These are phyloP conservation scores for Tamias sibiricus DNA, from an alignment of 2,113 vertebrate genomes.

Conservation along the genomic window DNA sequence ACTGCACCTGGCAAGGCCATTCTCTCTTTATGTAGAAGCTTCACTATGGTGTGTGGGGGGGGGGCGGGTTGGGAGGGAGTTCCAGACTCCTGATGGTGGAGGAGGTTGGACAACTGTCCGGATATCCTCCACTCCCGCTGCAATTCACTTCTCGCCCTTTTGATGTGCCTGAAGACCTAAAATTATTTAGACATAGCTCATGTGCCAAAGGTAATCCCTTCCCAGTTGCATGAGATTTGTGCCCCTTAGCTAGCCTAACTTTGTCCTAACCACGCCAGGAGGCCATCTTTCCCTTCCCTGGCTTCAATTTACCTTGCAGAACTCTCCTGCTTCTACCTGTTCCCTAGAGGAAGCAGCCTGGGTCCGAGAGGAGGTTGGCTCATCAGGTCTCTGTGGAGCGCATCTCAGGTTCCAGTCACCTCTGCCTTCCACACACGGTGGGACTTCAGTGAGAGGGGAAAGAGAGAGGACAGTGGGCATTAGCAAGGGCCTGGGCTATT, in stretches of 20 bases:
- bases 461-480: not conserved
- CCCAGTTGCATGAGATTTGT: not conserved
- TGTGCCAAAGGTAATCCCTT: not conserved
- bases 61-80: fast-evolving
- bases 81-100: not conserved
- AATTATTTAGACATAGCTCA: not conserved
- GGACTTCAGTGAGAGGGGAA: not conserved
- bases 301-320: not conserved
- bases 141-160: not conserved
- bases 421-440: not conserved
- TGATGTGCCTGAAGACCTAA: not conserved
- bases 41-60: not conserved
- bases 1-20: not conserved
- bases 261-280: not conserved
- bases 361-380: not conserved
- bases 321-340: not conserved
- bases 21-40: not conserved
- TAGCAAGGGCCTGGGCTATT: not conserved
- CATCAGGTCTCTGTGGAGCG: not conserved
- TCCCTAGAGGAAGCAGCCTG: not conserved
- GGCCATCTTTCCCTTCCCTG: not conserved
- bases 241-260: not conserved
- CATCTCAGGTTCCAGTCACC: not conserved
- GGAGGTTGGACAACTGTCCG: not conserved
- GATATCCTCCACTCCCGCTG: not conserved